A percentile compares a stretch with the other conserved stretches of the same genome.
These are phyloP conservation scores for Eunapius fragilis DNA, from an alignment of 37 sponge, comb jelly and placozoan genomes.

Conservation along the genomic window DNA sequence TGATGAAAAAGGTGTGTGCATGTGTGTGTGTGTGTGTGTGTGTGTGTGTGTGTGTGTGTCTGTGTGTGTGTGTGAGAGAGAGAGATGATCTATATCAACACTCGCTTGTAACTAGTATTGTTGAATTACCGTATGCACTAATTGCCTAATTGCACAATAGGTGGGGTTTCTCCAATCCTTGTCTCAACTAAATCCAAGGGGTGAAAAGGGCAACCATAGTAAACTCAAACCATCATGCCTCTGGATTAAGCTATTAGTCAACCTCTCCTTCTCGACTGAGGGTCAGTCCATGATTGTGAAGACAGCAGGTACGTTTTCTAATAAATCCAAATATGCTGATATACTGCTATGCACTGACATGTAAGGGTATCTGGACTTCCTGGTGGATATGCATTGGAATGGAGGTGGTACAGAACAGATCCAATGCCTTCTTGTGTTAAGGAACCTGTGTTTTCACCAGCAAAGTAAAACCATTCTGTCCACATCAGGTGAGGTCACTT, in stretches of 20 bases:
- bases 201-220: conserved; percentile 8
- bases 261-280: conserved; percentile 73
- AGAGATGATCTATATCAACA: background rate
- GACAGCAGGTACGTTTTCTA: conserved; percentile 43
- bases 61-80: background rate
- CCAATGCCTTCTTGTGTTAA: conserved; percentile 38
- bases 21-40: background rate
- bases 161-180: background rate
- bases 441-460: conserved; percentile 72
- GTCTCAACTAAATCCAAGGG: conserved; percentile 31
- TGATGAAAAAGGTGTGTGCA: conserved; percentile 71
- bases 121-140: background rate
- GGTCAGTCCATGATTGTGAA: conserved; percentile 64
- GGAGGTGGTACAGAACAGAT: background rate
- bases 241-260: conserved; percentile 67
- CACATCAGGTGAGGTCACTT: conserved; percentile 35
- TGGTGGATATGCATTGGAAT: conserved; percentile 42
- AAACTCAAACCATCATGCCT: background rate
- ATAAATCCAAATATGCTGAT: background rate
- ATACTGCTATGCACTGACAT: background rate
- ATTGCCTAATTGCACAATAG: background rate
- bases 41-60: background rate
- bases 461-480: conserved; percentile 68
- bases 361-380: conserved; percentile 49
- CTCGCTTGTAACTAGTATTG: background rate